phyloP scores from a whole-genome alignment of 2,113 vertebrate species.

The Erpornis zantholeuca region DNA sequence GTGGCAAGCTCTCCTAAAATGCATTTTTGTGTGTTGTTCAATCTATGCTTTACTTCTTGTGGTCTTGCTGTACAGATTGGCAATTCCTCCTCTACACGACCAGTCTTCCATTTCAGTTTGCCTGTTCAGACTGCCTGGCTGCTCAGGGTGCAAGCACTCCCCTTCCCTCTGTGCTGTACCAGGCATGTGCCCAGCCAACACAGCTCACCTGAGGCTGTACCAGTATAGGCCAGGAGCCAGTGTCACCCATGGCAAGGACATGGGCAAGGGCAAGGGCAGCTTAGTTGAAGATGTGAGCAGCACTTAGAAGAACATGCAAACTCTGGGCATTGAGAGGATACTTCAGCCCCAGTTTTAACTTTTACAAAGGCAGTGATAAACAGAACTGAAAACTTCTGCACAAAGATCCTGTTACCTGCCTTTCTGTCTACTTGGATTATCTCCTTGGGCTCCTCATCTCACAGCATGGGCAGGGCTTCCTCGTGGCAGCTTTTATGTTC shows the following conservation, averaged over 20 bases:
- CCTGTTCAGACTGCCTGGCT: neutral
- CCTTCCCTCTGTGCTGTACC: neutral
- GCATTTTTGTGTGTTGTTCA: neutral
- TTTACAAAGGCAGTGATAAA: neutral
- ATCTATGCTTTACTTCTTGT: neutral
- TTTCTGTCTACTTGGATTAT: neutral
- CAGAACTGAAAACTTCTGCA: neutral
- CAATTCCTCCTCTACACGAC: neutral
- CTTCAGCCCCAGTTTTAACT: neutral
- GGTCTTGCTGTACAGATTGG: neutral
- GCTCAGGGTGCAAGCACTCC: neutral
- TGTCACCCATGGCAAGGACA: no score
- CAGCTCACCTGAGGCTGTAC: neutral
- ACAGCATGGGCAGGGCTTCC: neutral
- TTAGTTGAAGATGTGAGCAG: neutral
- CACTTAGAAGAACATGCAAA: accelerated
- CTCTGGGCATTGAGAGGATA: neutral
- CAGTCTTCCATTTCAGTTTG: neutral
- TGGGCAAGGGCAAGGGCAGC: neutral
- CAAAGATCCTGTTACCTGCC: neutral
- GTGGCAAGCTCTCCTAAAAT: neutral
- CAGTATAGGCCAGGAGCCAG: accelerated
- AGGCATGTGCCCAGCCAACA: neutral
- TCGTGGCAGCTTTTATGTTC: neutral
- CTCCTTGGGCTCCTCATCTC: neutral